These are phyloP conservation scores for Parnassius orleans DNA, from an alignment of 2,888 invertebrate species.

Conservation along the genomic window DNA sequence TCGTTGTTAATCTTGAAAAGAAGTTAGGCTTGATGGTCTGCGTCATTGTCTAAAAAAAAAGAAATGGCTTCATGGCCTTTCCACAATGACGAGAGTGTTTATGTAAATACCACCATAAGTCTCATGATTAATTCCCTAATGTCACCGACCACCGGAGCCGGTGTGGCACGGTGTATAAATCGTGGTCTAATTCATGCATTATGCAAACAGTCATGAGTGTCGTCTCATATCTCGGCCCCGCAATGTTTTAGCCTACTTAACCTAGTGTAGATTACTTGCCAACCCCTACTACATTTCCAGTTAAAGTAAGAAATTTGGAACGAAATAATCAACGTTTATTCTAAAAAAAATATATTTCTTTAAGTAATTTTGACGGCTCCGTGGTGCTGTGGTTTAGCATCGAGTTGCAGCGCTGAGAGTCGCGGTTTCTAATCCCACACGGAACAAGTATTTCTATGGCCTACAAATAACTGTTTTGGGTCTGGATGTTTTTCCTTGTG, in stretches of 20 bases:
- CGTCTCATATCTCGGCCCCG: constrained; percentile 57
- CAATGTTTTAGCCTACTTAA: constrained; percentile 60
- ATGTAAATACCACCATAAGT: constrained; percentile 21
- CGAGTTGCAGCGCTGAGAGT: too few relatives aligned
- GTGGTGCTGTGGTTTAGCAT: too few relatives aligned
- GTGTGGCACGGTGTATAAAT: constrained; percentile 47
- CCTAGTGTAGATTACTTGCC: constrained; percentile 46
- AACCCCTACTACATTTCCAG: constrained; percentile 38
- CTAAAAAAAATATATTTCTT: too few relatives aligned
- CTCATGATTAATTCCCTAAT: constrained; percentile 37
- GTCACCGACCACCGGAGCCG: constrained; percentile 34
- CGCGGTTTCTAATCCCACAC: too few relatives aligned
- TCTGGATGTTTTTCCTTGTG: too few relatives aligned
- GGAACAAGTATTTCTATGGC: too few relatives aligned
- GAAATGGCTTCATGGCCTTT: background rate
- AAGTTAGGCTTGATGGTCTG: background rate
- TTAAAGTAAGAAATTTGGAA: constrained; percentile 3
- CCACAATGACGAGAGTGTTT: constrained; percentile 19
- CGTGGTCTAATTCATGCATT: constrained; percentile 58
- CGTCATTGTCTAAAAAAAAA: constrained; percentile 13
- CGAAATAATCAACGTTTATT: background rate
- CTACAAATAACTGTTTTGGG: too few relatives aligned
- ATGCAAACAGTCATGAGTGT: constrained; percentile 58
- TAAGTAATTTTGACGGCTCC: too few relatives aligned
- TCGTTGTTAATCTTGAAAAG: too few relatives aligned